Conservation (phyloP, 1,140 invertebrate species). For the Dreissena rostriformis region DNA sequence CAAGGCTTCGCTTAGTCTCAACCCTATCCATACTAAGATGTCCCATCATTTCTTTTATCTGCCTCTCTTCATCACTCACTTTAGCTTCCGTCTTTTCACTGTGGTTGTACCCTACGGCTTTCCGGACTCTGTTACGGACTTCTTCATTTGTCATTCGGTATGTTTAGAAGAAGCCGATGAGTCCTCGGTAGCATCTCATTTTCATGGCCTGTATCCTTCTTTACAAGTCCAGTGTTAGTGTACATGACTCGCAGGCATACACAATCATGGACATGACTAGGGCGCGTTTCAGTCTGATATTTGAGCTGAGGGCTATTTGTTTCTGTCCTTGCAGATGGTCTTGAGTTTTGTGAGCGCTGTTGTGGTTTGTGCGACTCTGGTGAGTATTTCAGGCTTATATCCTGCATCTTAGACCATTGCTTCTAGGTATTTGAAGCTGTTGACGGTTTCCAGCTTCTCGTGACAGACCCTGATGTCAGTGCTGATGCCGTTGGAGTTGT, state of each 20-base stretch:
- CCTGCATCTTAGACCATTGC: conserved; percentile 34
- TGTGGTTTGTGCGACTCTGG: conserved; percentile 16
- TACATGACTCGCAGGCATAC: conserved; percentile 21
- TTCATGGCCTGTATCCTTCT: conserved; percentile 9
- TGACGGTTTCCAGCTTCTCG: too few relatives aligned
- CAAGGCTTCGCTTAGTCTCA: too few relatives aligned
- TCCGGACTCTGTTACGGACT: too few relatives aligned
- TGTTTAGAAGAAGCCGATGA: too few relatives aligned
- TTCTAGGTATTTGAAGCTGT: too few relatives aligned
- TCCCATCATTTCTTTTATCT: too few relatives aligned
- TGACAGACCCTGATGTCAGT: too few relatives aligned
- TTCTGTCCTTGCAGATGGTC: conserved; percentile 27
- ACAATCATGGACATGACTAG: conserved; percentile 24
- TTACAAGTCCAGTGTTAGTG: conserved; percentile 19
- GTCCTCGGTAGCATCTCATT: conserved; percentile 10
- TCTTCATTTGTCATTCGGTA: too few relatives aligned
- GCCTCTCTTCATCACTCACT: too few relatives aligned
- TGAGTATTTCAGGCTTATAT: conserved; percentile 47
- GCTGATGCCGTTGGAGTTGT: conserved; percentile 44
- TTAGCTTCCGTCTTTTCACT: too few relatives aligned
- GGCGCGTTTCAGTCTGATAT: conserved; percentile 17
- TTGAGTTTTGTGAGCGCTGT: conserved; percentile 31
- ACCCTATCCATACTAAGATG: too few relatives aligned
- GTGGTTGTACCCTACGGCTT: too few relatives aligned
- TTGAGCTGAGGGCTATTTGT: conserved; percentile 17